Percentiles rank a stretch among this genome's conserved stretches.
These are phyloP conservation scores for Sebastolobus alascanus DNA, from an alignment of 2,797 vertebrate species.

Conservation along the genomic window DNA sequence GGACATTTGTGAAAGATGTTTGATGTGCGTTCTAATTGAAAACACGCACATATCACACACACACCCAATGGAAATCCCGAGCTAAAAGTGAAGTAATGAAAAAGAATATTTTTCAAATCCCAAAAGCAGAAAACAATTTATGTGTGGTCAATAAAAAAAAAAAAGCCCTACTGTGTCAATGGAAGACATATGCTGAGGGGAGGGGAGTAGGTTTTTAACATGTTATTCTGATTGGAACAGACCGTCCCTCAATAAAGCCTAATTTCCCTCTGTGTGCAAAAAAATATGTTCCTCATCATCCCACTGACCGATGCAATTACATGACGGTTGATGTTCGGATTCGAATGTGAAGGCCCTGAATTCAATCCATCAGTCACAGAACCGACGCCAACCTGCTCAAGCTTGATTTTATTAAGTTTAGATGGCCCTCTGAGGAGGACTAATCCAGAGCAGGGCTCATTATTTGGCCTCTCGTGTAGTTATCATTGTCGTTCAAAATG, in stretches of 20 bases:
- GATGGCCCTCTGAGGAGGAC: constrained; percentile 35
- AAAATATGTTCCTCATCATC: constrained; percentile 64
- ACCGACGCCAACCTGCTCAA: constrained; percentile 17
- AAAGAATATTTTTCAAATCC: constrained; percentile 58
- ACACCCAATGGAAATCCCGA: constrained; percentile 44
- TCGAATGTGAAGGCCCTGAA: constrained; percentile 38
- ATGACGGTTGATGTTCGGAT: constrained; percentile 41
- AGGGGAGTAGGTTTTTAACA: constrained; percentile 30
- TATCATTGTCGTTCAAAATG: constrained; percentile 6
- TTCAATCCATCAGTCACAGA: constrained; percentile 39
- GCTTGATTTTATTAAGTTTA: constrained; percentile 35
- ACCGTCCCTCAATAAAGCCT: constrained; percentile 50
- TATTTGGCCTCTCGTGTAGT: constrained; percentile 25
- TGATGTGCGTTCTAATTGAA: constrained; percentile 64
- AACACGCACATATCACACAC: constrained; percentile 48
- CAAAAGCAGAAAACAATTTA: constrained; percentile 39
- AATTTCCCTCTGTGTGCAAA: constrained; percentile 40
- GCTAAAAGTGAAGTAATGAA: constrained; percentile 59
- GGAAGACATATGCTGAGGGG: constrained; percentile 61
- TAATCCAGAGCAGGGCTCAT: constrained; percentile 40
- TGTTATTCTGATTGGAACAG: constrained; percentile 56
- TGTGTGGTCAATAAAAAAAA: constrained; percentile 60
- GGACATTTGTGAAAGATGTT: constrained; percentile 26
- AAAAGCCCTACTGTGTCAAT: constrained; percentile 46
- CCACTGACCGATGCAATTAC: constrained; percentile 47